These are phyloP conservation scores for Phengaris arion DNA, from an alignment of 2,888 invertebrate species.

Conservation along the genomic window DNA sequence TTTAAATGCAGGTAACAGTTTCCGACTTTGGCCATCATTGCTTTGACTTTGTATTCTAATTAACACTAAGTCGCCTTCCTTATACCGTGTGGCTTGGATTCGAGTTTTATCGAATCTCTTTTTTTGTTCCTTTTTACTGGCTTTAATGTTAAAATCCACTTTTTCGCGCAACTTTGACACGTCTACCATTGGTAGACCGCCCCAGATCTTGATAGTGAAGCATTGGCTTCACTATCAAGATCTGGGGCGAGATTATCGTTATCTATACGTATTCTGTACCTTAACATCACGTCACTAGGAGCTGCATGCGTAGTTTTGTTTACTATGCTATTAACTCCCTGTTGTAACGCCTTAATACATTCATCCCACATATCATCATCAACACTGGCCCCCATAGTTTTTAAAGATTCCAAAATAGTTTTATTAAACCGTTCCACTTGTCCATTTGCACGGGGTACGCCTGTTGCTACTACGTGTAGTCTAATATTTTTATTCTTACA, in stretches of 20 bases:
- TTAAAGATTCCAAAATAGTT: slow-evolving; percentile 35
- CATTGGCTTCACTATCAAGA: background rate
- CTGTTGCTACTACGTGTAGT: slow-evolving; percentile 31
- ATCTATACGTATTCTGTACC: slow-evolving; percentile 41
- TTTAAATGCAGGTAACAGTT: slow-evolving; percentile 5
- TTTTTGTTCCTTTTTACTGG: background rate
- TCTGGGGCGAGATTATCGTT: too few species aligned
- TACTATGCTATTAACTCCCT: too few species aligned
- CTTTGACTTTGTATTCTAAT: background rate
- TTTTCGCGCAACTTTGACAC: background rate
- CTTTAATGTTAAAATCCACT: background rate
- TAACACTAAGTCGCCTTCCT: too few species aligned
- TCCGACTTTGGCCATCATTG: background rate
- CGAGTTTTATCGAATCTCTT: too few species aligned
- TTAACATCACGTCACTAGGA: too few species aligned
- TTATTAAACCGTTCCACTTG: slow-evolving; percentile 45
- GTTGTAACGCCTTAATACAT: too few species aligned
- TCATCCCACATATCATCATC: slow-evolving; percentile 39
- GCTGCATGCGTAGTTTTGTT: too few species aligned
- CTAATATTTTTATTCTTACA: slow-evolving; percentile 9
- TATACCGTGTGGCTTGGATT: too few species aligned
- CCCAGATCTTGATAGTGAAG: too few species aligned
- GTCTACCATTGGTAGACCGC: background rate
- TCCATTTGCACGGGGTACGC: slow-evolving; percentile 42
- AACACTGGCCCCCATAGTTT: background rate